Base-by-base conservation (phyloP, 1,140 invertebrate species). In the Gonioctena quinquepunctata region DNA sequence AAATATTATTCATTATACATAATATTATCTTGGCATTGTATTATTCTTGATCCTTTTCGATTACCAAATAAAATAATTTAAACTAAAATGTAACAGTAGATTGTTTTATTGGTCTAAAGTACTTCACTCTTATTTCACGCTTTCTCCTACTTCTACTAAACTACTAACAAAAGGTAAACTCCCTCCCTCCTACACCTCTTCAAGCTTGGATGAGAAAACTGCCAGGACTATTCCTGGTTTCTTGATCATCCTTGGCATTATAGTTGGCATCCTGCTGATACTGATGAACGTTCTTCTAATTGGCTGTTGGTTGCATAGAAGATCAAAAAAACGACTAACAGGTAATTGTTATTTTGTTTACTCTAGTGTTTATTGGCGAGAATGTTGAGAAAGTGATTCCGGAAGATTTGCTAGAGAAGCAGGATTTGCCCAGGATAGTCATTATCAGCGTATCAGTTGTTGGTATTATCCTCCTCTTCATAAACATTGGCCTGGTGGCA, bases 241-340 rank as follows among this genome's bases (percentile, higher is more conserved):
- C 72, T 88, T 96, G 74, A 89, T 94, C 59, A 87, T 93, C 62
- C 85, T 90, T 23, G 90, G 93, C 48, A 91, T 90, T 65, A 86
- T 93, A 25, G 88, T 92, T 7, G 92, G 91, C 21, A 88, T 90
- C 54, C 87, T 89, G 42, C 85, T 93, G 59, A 88, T 94, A 23
- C 82, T 92, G 23, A 87, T 95, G 78, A 96, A 96, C 84, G 89
- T 96, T 77, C 88, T 94, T 68, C 87, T 96, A 80, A 93, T 96
- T 71, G 91, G 93, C 64, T 96, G 93, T 84, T 96, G 94, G 85
- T 89, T 96, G 66, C 89, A 93, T 79, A 88, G 91, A 80, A 87
- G 88, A 85, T 87, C 90, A 66, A 90, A 90, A 81, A 92, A 92
- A 83, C 86, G 90, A 79, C 84, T 89, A n/a, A 85, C 87, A 91